Conservation (phyloP, 2,113 vertebrate species). For the Corvus moneduloides region DNA sequence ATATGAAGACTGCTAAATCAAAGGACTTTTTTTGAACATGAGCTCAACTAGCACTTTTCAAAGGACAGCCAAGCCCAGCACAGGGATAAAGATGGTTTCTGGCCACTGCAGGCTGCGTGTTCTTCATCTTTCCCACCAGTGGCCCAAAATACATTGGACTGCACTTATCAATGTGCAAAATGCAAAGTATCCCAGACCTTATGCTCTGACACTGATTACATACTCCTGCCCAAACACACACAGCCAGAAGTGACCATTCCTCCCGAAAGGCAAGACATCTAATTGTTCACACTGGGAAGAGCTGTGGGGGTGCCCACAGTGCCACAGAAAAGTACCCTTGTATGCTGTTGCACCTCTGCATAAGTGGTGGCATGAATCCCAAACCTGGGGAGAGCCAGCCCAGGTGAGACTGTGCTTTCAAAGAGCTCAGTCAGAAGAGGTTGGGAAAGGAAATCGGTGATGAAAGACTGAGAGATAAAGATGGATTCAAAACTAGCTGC, state of each 20-base stretch:
- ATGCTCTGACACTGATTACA: neutral
- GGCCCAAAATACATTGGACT: neutral
- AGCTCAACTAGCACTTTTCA: neutral
- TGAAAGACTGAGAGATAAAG: neutral
- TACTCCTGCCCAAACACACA: neutral
- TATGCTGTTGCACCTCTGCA: rapidly evolving
- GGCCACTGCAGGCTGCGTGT: neutral
- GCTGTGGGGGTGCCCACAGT: neutral
- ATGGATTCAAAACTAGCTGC: neutral
- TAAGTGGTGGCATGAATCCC: neutral
- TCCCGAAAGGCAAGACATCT: neutral
- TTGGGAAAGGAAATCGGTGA: neutral
- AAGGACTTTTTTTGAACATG: neutral
- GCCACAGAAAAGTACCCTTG: neutral
- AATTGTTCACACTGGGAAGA: neutral
- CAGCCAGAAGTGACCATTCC: neutral
- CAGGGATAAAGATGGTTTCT: neutral
- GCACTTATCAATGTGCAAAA: neutral
- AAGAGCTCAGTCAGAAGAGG: neutral
- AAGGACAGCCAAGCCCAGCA: neutral
- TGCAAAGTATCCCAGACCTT: neutral
- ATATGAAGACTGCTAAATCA: neutral
- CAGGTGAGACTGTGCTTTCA: neutral
- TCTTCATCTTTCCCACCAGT: neutral
- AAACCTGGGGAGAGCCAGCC: neutral